Evolutionary conservation across 1,140 invertebrate genomes (phyloP).

Genomic region (Lepeophtheirus salmonis): DNA sequence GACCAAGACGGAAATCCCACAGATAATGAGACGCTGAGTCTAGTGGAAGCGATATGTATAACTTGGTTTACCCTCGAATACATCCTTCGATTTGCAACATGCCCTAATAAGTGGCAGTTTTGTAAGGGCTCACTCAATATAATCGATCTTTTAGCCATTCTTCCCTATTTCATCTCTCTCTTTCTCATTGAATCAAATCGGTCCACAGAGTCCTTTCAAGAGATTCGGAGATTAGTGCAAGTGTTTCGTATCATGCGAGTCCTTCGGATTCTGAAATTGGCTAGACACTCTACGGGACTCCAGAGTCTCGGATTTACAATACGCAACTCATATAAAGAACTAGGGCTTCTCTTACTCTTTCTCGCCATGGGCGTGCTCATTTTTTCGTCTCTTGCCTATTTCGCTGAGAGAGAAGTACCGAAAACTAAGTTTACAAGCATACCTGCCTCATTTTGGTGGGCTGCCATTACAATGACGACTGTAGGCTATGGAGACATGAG

Average conservation of each 20-base stretch:
- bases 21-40: constrained; percentile 78
- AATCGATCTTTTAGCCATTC: constrained; percentile 27
- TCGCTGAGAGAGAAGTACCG: constrained; percentile 37
- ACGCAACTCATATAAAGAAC: constrained; percentile 23
- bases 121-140: constrained; percentile 25
- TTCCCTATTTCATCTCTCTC: constrained; percentile 26
- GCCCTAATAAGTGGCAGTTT: constrained; percentile 24
- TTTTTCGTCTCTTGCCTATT: constrained; percentile 23
- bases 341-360: constrained; percentile 18
- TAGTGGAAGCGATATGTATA: constrained; percentile 97
- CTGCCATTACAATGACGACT: constrained; percentile 68
- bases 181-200: constrained; percentile 21
- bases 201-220: constrained; percentile 7
- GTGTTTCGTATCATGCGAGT: constrained; percentile 25
- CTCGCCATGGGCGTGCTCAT: constrained; percentile 79
- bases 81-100: constrained; percentile 39
- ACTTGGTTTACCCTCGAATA: constrained; percentile 99
- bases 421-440: constrained; percentile 87
- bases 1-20: constrained; percentile 41
- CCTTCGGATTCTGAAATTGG: constrained; percentile 26
- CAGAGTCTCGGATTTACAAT: constrained; percentile 33
- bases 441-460: constrained; percentile 93
- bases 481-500: constrained; percentile 97
- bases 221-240: constrained; percentile 23
- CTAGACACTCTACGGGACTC: constrained; percentile 33